A percentile compares a stretch with the other conserved stretches of the same genome.
phyloP scores from a whole-genome alignment of 2,797 vertebrate species.

The Botia kubotai region DNA sequence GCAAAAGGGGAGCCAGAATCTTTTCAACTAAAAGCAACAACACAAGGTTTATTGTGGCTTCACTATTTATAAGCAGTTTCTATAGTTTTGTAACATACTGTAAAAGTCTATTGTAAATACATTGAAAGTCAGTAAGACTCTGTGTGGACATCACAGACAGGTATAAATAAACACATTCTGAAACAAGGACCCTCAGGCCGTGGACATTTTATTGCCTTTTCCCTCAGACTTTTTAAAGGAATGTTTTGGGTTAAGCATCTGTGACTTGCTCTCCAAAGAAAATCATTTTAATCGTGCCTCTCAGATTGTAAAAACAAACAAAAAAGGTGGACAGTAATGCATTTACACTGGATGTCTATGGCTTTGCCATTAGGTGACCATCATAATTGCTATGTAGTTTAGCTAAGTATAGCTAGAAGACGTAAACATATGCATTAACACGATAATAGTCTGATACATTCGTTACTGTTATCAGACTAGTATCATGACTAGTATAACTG shows the following conservation, averaged over 20 bases:
- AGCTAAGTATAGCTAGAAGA: neutral
- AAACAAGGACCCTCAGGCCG: constrained; percentile 19
- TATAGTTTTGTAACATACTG: too few relatives aligned
- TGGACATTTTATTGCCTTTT: neutral
- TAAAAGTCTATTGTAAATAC: neutral
- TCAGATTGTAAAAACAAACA: neutral
- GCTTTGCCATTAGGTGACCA: neutral
- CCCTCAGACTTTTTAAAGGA: neutral
- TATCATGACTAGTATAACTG: too few relatives aligned
- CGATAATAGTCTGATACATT: too few relatives aligned
- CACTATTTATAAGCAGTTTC: too few relatives aligned
- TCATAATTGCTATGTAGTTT: neutral
- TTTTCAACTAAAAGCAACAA: too few relatives aligned
- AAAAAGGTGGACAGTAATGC: neutral
- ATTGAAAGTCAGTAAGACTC: neutral
- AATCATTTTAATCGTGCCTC: neutral
- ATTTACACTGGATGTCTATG: neutral
- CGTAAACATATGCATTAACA: too few relatives aligned
- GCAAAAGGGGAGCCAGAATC: too few relatives aligned
- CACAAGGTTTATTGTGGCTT: too few relatives aligned
- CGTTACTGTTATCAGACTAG: too few relatives aligned
- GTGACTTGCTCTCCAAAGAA: neutral
- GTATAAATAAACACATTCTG: constrained; percentile 26
- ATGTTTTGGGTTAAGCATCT: constrained; percentile 3
- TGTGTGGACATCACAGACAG: neutral